phyloP scores from a whole-genome alignment of 2,113 vertebrate genomes.

The Danio rerio region GRCz12tu NC_133180.1:44821001-44821500 shows the following conservation, averaged over 20 bases:
- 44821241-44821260: background rate
- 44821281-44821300: background rate
- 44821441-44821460: conserved; percentile 16
- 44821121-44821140: too few species aligned
- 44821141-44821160: too few species aligned
- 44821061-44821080: too few species aligned
- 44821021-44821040: too few species aligned
- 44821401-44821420: conserved; percentile 11
- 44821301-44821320: background rate
- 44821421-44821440: conserved; percentile 20
- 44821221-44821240: background rate
- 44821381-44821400: background rate
- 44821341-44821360: conserved; percentile 1
- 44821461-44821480: conserved; percentile 27
- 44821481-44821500: conserved; percentile 37
- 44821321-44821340: background rate
- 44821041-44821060: too few species aligned
- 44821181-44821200: too few species aligned
- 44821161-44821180: too few species aligned
- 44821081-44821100: too few species aligned
- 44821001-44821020: too few species aligned
- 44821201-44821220: too few species aligned
- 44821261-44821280: background rate
- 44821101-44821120: too few species aligned
- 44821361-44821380: background rate